Conservation (phyloP, 2,797 vertebrate genomes). For the Sus cebifrons region DNA sequence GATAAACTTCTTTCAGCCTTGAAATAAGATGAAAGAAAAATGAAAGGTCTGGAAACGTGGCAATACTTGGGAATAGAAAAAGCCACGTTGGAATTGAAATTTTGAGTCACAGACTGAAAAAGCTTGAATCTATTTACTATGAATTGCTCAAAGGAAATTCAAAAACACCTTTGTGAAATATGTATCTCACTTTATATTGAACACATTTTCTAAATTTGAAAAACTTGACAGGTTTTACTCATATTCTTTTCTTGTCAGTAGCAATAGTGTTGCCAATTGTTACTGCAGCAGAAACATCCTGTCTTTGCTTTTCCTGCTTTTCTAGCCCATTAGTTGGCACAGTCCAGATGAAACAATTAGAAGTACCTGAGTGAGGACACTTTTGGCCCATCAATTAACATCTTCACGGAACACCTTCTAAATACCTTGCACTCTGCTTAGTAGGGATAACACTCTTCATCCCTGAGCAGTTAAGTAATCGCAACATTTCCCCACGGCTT, state of each 20-base stretch:
- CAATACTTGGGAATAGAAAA: conserved; percentile 77
- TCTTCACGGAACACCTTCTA: not conserved
- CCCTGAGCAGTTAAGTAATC: not conserved
- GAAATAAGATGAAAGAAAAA: conserved; percentile 84
- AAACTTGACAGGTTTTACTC: conserved; percentile 52
- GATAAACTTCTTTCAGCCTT: conserved; percentile 86
- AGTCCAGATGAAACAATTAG: conserved; percentile 52
- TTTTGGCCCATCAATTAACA: not conserved
- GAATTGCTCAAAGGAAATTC: conserved; percentile 70
- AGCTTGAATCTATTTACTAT: conserved; percentile 37
- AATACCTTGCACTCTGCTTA: not conserved
- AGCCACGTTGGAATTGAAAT: conserved; percentile 50
- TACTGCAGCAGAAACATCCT: not conserved
- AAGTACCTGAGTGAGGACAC: not conserved
- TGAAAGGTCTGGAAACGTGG: conserved; percentile 75
- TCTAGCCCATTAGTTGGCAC: not conserved
- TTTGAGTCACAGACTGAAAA: conserved; percentile 61
- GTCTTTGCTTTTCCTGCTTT: not conserved
- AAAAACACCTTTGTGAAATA: conserved; percentile 66
- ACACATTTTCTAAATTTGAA: conserved; percentile 68
- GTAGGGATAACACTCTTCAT: not conserved
- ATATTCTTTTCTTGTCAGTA: conserved; percentile 52
- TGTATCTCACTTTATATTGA: conserved; percentile 49
- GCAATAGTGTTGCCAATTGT: not conserved
- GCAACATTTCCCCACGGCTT: conserved; percentile 7